Evolutionary conservation across 2,888 invertebrate species (phyloP).

Genomic region (Lysandra coridon): DNA sequence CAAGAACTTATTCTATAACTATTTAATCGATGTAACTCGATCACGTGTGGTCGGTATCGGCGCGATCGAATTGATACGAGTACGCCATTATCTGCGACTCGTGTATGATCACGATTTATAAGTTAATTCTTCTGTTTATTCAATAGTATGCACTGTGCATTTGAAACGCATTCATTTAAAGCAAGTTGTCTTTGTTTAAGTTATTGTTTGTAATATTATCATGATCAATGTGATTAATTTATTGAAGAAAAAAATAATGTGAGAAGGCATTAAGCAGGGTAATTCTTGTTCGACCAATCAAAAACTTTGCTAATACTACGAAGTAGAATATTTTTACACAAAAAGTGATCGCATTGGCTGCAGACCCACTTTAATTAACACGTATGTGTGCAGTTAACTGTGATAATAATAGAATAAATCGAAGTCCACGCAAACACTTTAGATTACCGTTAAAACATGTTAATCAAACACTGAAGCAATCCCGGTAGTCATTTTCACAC

Average conservation of each 20-base stretch:
- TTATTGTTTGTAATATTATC: too few species aligned
- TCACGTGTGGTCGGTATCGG: conserved; percentile 17
- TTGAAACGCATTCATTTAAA: conserved; percentile 11
- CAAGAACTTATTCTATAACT: neutral
- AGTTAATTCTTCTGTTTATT: conserved; percentile 11
- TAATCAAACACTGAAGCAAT: neutral
- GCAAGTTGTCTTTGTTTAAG: neutral
- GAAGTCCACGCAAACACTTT: neutral
- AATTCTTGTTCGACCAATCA: too few species aligned
- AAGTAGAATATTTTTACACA: too few species aligned
- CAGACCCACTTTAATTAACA: too few species aligned
- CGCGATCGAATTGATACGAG: neutral
- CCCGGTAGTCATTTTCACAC: conserved; percentile 17
- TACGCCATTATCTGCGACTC: conserved; percentile 4
- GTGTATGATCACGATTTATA: conserved; percentile 16
- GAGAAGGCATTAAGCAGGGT: too few species aligned
- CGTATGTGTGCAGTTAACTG: too few species aligned
- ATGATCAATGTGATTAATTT: too few species aligned
- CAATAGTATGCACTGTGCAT: neutral
- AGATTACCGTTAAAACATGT: neutral
- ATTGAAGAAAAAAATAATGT: too few species aligned
- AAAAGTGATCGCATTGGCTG: too few species aligned
- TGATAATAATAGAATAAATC: too few species aligned
- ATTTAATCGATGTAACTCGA: neutral
- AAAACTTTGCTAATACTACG: too few species aligned